Base-by-base conservation (phyloP, 2,797 vertebrate genomes). In the Odontamblyopus lacepedii region DNA sequence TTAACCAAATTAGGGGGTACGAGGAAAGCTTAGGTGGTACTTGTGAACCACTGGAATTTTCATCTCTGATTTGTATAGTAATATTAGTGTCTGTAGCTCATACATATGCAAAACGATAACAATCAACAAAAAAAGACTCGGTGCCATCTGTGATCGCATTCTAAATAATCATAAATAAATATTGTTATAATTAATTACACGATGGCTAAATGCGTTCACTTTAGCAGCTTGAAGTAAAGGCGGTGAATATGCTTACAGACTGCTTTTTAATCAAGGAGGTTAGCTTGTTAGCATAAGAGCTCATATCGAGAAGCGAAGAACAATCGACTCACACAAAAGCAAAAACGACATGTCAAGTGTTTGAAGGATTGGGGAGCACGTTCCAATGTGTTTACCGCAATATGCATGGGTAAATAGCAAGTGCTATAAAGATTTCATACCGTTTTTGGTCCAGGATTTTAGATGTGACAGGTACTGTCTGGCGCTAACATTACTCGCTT, bases 361-460 rank as follows among this genome's bases (percentile, higher is more conserved):
- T 63, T 13, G 0, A 69, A 77, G 75, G 1, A 15, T n/a, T 29
- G 18, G 44, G 6, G 5, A 15, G 50, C 3, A 6, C 2, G 7
- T 27, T 35, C 9, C 3, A 0, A 44, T 41, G 15, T 11, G 6
- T 0, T 2, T 0, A 5, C 8, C 0, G 0, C 6, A 7, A 0
- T 11, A 48, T 6, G 0, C 12, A 7, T 12, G 19, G 15, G 61
- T 2, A n/a, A 57, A 74, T 60, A 0, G 2, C 1, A 3, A 16
- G 26, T 2, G 67, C 1, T 16, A 9, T 4, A 7, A 1, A 2
- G 18, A 5, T 4, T n/a, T 82, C 87, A 19, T 87, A 93, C 92
- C 91, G 85, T 88, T 85, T 72, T 7, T 27, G 71, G 76, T 78
- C 70, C 82, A 69, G 73, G 60, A 63, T 78, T 38, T 78, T 78